Conservation (phyloP, 1,140 invertebrate species). For the Sitobion miscanthi region DNA sequence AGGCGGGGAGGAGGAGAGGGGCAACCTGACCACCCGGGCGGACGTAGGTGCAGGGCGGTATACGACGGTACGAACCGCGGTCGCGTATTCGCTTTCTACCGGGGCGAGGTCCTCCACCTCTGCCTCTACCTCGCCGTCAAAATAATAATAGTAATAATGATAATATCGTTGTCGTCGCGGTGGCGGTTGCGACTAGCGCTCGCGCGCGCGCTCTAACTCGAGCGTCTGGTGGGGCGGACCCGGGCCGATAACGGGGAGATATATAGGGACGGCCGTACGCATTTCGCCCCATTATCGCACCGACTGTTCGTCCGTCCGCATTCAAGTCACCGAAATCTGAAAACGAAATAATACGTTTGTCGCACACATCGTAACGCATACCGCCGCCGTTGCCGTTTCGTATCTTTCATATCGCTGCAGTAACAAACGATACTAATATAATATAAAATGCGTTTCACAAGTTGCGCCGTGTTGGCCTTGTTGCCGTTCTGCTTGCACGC, state of each 20-base stretch:
- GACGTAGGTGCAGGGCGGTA: not conserved
- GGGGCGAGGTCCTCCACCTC: not conserved
- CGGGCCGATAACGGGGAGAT: not conserved
- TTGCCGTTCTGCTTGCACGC: conserved; percentile 57
- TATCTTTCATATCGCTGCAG: not conserved
- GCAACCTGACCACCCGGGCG: not conserved
- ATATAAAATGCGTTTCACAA: not conserved
- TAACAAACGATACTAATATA: not conserved
- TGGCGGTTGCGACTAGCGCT: not conserved
- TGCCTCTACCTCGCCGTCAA: not conserved
- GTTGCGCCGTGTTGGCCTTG: conserved; percentile 59
- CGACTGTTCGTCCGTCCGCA: conserved; percentile 38
- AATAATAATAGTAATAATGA: not conserved
- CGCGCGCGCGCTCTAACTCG: not conserved
- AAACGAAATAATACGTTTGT: not conserved
- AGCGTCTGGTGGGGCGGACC: conserved; percentile 30
- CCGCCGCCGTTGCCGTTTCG: not conserved
- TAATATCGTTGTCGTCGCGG: not conserved
- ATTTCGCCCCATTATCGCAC: conserved; percentile 32
- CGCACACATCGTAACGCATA: not conserved
- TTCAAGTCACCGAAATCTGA: not conserved
- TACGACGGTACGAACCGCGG: not conserved
- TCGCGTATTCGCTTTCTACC: conserved; percentile 21
- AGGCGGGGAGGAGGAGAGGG: not conserved
- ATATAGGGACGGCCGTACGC: conserved; percentile 43